Conservation (phyloP, 2,113 vertebrate genomes). For the Bombycilla garrulus region DNA sequence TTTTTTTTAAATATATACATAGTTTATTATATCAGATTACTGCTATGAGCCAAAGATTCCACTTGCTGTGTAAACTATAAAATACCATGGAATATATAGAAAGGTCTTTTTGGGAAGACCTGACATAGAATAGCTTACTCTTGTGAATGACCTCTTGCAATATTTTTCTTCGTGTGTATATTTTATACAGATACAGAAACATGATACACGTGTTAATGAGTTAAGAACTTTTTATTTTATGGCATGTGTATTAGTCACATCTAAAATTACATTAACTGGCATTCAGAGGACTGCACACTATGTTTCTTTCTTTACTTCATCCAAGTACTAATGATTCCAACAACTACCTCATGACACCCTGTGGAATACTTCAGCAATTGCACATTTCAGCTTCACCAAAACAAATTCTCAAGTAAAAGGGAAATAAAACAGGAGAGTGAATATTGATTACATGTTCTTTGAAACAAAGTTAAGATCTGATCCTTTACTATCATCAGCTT, state of each 20-base stretch:
- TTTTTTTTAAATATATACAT: background rate
- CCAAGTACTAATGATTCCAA: conserved; percentile 40
- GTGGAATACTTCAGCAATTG: conserved; percentile 74
- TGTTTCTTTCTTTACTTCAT: conserved; percentile 8
- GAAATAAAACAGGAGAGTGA: conserved; percentile 17
- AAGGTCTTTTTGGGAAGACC: conserved; percentile 6
- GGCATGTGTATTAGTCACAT: conserved; percentile 43
- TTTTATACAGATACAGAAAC: conserved; percentile 53
- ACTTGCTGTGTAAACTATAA: conserved; percentile 1
- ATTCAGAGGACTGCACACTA: conserved; percentile 36
- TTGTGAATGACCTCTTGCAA: conserved; percentile 16
- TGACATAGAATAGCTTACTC: conserved; percentile 2
- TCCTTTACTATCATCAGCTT: conserved; percentile 52
- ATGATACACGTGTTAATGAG: conserved; percentile 56
- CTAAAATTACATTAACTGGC: conserved; percentile 45
- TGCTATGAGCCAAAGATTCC: background rate
- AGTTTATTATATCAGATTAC: background rate
- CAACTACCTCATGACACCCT: conserved; percentile 81
- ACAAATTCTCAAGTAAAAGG: background rate
- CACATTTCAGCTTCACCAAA: conserved; percentile 17
- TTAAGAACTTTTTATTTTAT: conserved; percentile 62
- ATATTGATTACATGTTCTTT: conserved; percentile 39
- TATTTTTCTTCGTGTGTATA: conserved; percentile 1
- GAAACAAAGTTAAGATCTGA: conserved; percentile 34
- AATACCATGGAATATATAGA: background rate